These are phyloP conservation scores for Disparrhopalites patrizii DNA, from an alignment of 2,888 invertebrate species.

Conservation along the genomic window DNA sequence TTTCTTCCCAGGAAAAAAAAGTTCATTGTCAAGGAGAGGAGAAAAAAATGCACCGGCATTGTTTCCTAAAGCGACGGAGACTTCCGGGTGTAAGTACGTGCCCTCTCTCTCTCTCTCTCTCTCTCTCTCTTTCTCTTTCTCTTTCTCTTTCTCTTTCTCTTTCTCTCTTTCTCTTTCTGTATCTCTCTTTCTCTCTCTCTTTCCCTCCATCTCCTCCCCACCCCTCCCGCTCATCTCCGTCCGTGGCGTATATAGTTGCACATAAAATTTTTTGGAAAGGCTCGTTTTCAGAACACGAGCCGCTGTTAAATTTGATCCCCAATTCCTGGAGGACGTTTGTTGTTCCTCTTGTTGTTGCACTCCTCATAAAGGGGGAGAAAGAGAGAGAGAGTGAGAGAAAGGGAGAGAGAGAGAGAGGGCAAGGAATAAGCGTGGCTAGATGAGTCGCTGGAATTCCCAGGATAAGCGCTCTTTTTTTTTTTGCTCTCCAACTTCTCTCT, in stretches of 20 bases:
- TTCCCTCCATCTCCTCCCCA: not conserved
- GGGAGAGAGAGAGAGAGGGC: not conserved
- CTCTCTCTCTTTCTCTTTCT: not conserved
- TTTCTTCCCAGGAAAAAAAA: too few species aligned
- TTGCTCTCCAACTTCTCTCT: constrained; percentile 1
- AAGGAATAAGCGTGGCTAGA: too few species aligned
- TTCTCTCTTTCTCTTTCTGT: not conserved
- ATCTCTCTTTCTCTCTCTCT: constrained; percentile 4
- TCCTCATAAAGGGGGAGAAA: not conserved
- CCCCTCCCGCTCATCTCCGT: too few species aligned
- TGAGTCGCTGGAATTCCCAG: not conserved
- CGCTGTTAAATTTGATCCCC: constrained; percentile 13
- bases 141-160: not conserved
- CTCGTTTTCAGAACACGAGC: not conserved
- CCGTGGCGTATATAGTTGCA: too few species aligned
- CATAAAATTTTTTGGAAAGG: too few species aligned
- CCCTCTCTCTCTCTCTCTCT: too few species aligned
- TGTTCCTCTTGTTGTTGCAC: too few species aligned
- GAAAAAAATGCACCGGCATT: too few species aligned
- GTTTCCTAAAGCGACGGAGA: constrained; percentile 2
- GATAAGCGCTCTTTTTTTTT: constrained; percentile 2
- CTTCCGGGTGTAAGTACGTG: not conserved
- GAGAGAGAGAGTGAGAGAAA: not conserved
- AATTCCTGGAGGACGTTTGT: constrained; percentile 1
- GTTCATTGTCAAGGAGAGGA: too few species aligned